Evolutionary conservation across 2,797 vertebrate genomes (phyloP).

Genomic region (Threskiornis aethiopicus): DNA sequence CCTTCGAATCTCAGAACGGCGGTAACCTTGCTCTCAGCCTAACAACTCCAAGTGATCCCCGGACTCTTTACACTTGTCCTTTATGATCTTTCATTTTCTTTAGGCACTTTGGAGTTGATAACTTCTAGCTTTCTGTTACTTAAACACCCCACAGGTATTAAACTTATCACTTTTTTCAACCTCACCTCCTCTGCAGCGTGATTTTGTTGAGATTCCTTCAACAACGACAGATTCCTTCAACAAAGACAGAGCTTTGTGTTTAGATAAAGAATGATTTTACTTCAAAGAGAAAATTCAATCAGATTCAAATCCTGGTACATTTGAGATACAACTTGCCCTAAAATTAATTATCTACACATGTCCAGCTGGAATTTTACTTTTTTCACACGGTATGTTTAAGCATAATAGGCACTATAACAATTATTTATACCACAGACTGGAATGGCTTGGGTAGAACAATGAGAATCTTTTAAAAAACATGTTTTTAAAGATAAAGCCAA

Average conservation of each 20-base stretch:
- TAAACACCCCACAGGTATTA: not conserved
- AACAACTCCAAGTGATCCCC: not conserved
- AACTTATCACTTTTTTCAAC: not conserved
- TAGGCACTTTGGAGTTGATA: not conserved
- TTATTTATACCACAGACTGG: slow-evolving; percentile 29
- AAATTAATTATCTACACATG: slow-evolving; percentile 19
- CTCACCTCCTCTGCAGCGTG: not conserved
- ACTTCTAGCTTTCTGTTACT: not conserved
- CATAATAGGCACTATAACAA: slow-evolving; percentile 6
- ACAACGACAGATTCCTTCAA: not conserved
- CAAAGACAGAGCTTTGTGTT: not conserved
- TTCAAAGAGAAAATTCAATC: not conserved
- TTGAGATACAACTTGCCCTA: not conserved
- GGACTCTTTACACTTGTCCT: not conserved
- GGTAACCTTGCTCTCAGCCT: not conserved
- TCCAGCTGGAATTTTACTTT: slow-evolving; percentile 20
- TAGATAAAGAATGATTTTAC: not conserved
- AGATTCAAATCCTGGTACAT: not conserved
- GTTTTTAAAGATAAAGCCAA: slow-evolving; percentile 61
- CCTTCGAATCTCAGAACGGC: not conserved
- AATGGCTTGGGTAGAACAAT: slow-evolving; percentile 29
- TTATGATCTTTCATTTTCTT: not conserved
- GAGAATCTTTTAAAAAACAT: slow-evolving; percentile 37
- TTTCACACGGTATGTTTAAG: not conserved
- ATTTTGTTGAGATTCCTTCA: not conserved